These are phyloP conservation scores for Gnathonemus echidnorhynchus DNA, from an alignment of 2,113 vertebrate species.

Conservation along the genomic window DNA sequence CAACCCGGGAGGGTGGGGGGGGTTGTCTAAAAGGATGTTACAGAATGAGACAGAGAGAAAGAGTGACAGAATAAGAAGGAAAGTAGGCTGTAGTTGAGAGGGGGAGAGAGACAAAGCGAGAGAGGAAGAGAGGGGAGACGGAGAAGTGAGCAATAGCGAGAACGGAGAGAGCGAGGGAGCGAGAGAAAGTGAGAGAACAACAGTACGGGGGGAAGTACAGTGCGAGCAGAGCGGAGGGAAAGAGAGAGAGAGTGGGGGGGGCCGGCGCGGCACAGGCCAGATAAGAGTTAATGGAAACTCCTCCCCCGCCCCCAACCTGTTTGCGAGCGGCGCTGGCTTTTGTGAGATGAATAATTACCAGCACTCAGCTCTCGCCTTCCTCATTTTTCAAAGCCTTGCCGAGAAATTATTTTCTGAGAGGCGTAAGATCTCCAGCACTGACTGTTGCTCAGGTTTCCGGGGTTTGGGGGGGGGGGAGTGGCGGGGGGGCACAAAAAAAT, in stretches of 20 bases:
- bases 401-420: constrained; percentile 30
- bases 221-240: background rate
- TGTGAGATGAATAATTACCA: constrained; percentile 36
- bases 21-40: background rate
- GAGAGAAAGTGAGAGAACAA: background rate
- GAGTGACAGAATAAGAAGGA: background rate
- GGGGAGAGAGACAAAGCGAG: background rate
- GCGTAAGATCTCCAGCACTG: constrained; percentile 20
- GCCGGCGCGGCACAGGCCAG: constrained; percentile 1
- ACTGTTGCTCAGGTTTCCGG: constrained; percentile 21
- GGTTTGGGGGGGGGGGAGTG: background rate
- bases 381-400: constrained; percentile 33
- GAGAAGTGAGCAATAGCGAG: background rate
- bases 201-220: constrained; percentile 9
- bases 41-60: background rate
- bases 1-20: background rate
- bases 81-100: background rate
- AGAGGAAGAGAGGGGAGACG: background rate
- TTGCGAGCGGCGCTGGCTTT: constrained; percentile 24
- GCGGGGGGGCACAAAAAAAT: background rate
- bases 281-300: constrained; percentile 28
- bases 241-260: background rate
- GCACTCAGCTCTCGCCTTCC: constrained; percentile 23
- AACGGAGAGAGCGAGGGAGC: constrained; percentile 13
- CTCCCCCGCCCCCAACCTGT: constrained; percentile 15